Conservation (phyloP, 2,888 invertebrate genomes). For the Mantis religiosa region DNA sequence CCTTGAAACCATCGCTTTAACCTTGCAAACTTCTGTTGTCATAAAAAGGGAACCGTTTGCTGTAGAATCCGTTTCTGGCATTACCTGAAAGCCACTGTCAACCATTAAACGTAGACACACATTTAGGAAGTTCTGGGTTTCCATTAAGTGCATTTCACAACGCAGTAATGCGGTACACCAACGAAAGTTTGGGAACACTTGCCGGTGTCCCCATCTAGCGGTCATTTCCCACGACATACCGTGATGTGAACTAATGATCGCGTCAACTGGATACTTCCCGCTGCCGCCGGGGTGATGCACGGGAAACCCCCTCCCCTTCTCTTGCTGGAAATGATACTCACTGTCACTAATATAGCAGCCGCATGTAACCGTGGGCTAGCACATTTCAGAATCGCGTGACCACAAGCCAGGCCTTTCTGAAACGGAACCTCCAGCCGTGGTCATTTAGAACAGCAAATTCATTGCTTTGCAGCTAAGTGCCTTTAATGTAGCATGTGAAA, state of each 20-base stretch:
- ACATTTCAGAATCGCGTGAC: neutral
- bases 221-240: constrained; percentile 6
- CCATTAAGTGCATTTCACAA: neutral
- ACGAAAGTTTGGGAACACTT: neutral
- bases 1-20: too few species aligned
- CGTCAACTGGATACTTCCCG: neutral
- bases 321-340: neutral
- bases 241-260: neutral
- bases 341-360: neutral
- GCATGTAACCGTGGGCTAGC: neutral
- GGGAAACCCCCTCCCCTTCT: neutral
- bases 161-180: neutral
- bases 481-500: neutral
- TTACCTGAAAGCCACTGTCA: neutral
- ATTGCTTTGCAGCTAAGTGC: neutral
- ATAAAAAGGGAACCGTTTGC: neutral
- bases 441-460: constrained; percentile 1
- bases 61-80: neutral
- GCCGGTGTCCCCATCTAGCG: constrained; percentile 9
- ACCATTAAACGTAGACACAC: neutral
- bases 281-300: neutral
- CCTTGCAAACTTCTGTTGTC: too few species aligned
- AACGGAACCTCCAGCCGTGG: neutral
- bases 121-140: neutral
- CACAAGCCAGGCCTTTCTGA: neutral